Evolutionary conservation across 2,797 vertebrate species (phyloP), one percentile per base, ranked within the genome.

Genomic region (Ctenopoma multispine): DNA sequence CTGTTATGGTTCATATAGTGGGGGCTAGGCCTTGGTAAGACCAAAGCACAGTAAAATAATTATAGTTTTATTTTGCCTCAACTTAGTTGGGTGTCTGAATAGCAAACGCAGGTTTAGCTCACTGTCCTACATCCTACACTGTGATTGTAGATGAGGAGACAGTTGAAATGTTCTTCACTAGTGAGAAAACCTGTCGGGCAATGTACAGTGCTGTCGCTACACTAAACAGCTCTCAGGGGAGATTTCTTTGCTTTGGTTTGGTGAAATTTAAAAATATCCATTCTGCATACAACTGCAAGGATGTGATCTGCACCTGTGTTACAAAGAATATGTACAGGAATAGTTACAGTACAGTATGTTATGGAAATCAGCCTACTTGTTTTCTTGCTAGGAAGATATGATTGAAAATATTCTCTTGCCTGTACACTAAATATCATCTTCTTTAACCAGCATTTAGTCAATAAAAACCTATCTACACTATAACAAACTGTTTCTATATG

Each of bases 241-340:
- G 13, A 59, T 48, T 44, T 18, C 1, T 59, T 62, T 63, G 24
- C 13, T 68, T 70, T 68, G 20, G 10, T 69, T 44, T 48, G 24
- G 43, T 53, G 1, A 24, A 59, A 54, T 14, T 9, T 15, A 18
- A 14, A 53, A 51, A 58, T 36, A 34, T 49, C 54, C 23, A 6
- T 8, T 53, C 58, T 40, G 12, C 55, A 48, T 21, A 34, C 8
- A 36, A 4, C 27, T 36, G 13, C 18, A 49, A 48, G 11, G 21
- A 7, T 61, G 27, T 46, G 2, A 57, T 24, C 24, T 1, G 13
- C 24, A 41, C 36, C n/a, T 36, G 24, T 31, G 3, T 47, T 27
- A 27, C 7, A 4, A n/a, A 29, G 15, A 66, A 50, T 23, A 43
- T 18, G 23, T 57, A 47, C 2, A 47, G 38, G 18, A 38, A 29